Evolutionary conservation across 2,888 invertebrate genomes (phyloP).

Genomic region (Spilarctia lutea): DNA sequence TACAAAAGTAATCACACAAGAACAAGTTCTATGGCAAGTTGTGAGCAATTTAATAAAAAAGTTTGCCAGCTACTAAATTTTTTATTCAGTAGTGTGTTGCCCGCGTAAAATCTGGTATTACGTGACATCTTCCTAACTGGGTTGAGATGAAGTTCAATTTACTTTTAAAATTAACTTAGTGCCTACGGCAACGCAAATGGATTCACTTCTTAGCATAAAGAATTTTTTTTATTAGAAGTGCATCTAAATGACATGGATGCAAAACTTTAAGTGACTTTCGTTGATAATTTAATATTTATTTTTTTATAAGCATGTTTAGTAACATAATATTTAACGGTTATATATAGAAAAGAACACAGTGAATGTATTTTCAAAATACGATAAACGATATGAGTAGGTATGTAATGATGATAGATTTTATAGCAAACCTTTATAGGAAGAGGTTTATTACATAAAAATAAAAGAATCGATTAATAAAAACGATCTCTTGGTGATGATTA

Average conservation of each 20-base stretch:
- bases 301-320: neutral
- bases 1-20: neutral
- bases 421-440: too few species aligned
- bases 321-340: neutral
- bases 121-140: slow-evolving; percentile 59
- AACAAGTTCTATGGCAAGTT: neutral
- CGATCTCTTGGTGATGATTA: too few species aligned
- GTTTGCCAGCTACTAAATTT: slow-evolving; percentile 8
- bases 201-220: slow-evolving; percentile 28
- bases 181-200: slow-evolving; percentile 53
- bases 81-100: slow-evolving; percentile 22
- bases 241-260: neutral
- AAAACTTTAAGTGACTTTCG: neutral
- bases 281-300: neutral
- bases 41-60: neutral
- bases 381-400: too few species aligned
- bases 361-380: neutral
- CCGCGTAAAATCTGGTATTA: slow-evolving; percentile 40
- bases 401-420: too few species aligned
- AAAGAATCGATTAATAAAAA: too few species aligned
- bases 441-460: too few species aligned
- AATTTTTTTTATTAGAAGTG: slow-evolving; percentile 21
- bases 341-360: neutral
- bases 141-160: slow-evolving; percentile 70
- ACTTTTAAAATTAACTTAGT: slow-evolving; percentile 64